These are phyloP conservation scores for Rhyacophila evoluta DNA, from an alignment of 2,888 invertebrate genomes.

Conservation along the genomic window DNA sequence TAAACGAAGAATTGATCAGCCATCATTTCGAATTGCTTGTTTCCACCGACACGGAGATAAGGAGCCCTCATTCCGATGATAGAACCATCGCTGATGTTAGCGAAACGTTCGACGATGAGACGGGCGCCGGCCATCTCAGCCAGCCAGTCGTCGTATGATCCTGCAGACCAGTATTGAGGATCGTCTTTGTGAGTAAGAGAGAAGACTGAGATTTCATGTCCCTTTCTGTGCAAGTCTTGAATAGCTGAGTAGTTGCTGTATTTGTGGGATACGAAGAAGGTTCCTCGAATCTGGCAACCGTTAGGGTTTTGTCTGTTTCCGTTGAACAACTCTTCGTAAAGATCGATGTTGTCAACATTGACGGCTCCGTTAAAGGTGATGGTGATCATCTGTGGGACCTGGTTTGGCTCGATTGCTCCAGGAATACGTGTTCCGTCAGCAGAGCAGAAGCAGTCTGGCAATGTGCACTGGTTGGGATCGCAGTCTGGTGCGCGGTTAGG, in stretches of 20 bases:
- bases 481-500: constrained; percentile 94
- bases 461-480: constrained; percentile 86
- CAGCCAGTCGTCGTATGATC: constrained; percentile 91
- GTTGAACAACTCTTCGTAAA: constrained; percentile 91
- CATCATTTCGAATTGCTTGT: constrained; percentile 98
- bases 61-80: constrained; percentile 91
- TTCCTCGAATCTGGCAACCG: constrained; percentile 89
- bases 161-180: constrained; percentile 90
- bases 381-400: constrained; percentile 94
- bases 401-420: constrained; percentile 83
- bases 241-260: constrained; percentile 92
- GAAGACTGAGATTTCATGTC: constrained; percentile 93
- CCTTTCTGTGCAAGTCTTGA: constrained; percentile 88
- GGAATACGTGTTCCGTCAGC: constrained; percentile 92
- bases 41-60: constrained; percentile 90
- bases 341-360: constrained; percentile 92
- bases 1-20: constrained; percentile 94
- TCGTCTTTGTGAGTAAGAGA: constrained; percentile 94
- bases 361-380: constrained; percentile 94
- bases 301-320: constrained; percentile 88
- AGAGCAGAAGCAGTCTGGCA: constrained; percentile 94
- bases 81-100: constrained; percentile 92
- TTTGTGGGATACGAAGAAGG: constrained; percentile 93
- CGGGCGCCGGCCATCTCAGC: constrained; percentile 95
- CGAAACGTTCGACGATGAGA: constrained; percentile 87